These are phyloP conservation scores for Myotis pilosus DNA, from an alignment of 2,797 vertebrate genomes.

Conservation along the genomic window DNA sequence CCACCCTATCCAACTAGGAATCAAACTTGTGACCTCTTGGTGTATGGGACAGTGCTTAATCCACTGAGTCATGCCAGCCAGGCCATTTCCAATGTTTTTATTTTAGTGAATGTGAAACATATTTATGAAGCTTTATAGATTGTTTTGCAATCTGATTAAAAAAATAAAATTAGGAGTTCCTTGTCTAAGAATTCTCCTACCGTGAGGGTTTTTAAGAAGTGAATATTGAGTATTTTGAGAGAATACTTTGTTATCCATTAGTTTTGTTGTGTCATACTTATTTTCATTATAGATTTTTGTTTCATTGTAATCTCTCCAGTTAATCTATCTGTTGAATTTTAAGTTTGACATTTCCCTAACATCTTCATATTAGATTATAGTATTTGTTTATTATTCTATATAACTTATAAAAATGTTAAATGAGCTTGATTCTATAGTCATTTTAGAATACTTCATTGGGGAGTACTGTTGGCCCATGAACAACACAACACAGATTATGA, in stretches of 20 bases:
- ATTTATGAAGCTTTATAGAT: constrained; percentile 23
- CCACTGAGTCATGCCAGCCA: background rate
- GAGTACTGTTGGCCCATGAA: background rate
- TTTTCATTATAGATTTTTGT: background rate
- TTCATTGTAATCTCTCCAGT: background rate
- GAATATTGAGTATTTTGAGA: background rate
- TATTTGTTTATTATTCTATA: constrained; percentile 38
- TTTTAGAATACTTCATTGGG: background rate
- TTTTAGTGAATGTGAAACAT: constrained; percentile 30
- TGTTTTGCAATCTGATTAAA: constrained; percentile 1
- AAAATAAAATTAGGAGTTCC: background rate
- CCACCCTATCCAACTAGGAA: background rate
- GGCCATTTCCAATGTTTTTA: background rate
- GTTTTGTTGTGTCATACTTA: background rate
- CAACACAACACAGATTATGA: background rate
- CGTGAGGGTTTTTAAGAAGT: constrained; percentile 21
- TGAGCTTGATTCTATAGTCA: background rate
- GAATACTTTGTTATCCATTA: background rate
- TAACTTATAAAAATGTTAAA: constrained; percentile 33
- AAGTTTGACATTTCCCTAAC: background rate
- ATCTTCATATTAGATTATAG: background rate
- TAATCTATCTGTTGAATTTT: constrained; percentile 28
- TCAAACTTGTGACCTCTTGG: background rate
- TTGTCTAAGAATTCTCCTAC: constrained; percentile 15
- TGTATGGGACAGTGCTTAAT: background rate